Base-by-base conservation (phyloP, 1,140 invertebrate species). In the Rhagoletis zephyria region DNA sequence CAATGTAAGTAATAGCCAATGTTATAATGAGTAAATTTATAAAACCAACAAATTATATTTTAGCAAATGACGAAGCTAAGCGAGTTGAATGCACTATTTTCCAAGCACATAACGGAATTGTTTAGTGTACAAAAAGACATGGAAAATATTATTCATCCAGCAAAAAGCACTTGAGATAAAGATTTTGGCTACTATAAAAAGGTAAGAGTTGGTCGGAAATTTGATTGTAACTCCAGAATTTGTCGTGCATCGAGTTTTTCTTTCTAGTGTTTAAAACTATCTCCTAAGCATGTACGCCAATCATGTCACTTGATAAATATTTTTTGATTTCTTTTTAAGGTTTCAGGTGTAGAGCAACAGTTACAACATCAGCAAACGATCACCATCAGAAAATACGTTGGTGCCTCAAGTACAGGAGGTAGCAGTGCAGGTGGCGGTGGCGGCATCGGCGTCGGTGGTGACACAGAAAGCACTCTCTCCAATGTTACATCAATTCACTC, bases 41-140 rank as follows among this genome's bases (percentile, higher is more conserved):
- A 30, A 30, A 30, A 16, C 51, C 59, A 77, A 74, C 48, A 30
- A 42, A 0, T 86, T 42, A 12, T 63, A 30, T 81, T 85, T 88
- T 89, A 42, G 30, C 85, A 93, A 92, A 89, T 93, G 88, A 91
- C 91, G 40, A 92, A 93, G 85, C 77, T 93, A 60, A 90, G 89
- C 86, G 92, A 92, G 77, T 74, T 93, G 70, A 93, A 91, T 89
- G 89, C 90, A 65, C 63, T 92, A 45, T 93, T 93, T 85, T 90
- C 91, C 85, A 93, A 93, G 85, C 90, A 90, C 56, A 87, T 93
- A 56, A 89, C 89, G 42, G 92, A 93, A 63, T 59, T 93, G 40
- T 90, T 91, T 89, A 89, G 87, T 30, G 91, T 95, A 86, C 93
- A 94, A 77, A 95, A 95, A 92, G 95, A 95, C 92, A 93, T 95